phyloP scores from a whole-genome alignment of 37 sponge, comb jelly and placozoan species.

The Axinella damicornis region DNA sequence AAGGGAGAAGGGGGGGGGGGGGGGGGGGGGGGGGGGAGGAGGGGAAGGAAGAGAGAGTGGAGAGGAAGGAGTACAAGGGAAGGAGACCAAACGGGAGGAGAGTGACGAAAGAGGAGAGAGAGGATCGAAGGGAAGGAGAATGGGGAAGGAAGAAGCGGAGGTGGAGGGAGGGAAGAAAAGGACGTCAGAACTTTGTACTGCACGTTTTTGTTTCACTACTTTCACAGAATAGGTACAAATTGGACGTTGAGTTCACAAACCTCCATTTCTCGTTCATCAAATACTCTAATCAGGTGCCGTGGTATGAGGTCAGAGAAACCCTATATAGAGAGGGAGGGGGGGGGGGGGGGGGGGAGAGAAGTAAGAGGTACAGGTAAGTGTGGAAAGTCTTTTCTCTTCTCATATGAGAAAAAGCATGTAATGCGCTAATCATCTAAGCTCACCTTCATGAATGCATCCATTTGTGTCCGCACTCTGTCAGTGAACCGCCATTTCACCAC shows the following conservation, averaged over 20 bases:
- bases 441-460: conserved; percentile 74
- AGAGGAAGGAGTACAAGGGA: too few relatives aligned
- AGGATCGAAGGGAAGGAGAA: too few relatives aligned
- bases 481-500: conserved; percentile 77
- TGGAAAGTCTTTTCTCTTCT: not conserved
- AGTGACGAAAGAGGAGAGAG: not conserved
- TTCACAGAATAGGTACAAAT: conserved; percentile 5
- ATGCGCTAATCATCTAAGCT: conserved; percentile 22
- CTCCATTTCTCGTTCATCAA: conserved; percentile 97
- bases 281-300: conserved; percentile 90
- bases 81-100: not conserved
- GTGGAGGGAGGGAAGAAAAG: too few relatives aligned
- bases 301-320: conserved; percentile 96
- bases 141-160: too few relatives aligned
- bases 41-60: too few relatives aligned
- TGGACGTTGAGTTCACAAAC: conserved; percentile 50
- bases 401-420: not conserved
- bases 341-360: too few relatives aligned
- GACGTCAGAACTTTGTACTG: not conserved
- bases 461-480: conserved; percentile 77
- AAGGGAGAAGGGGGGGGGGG: not conserved
- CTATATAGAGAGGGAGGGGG: too few relatives aligned
- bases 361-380: too few relatives aligned
- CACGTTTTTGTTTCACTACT: not conserved
- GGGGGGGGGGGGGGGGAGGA: not conserved